Evolutionary conservation across 2,888 invertebrate genomes (phyloP), one percentile per base, ranked within the genome.

Genomic region (Amphipyra tragopoginis): DNA sequence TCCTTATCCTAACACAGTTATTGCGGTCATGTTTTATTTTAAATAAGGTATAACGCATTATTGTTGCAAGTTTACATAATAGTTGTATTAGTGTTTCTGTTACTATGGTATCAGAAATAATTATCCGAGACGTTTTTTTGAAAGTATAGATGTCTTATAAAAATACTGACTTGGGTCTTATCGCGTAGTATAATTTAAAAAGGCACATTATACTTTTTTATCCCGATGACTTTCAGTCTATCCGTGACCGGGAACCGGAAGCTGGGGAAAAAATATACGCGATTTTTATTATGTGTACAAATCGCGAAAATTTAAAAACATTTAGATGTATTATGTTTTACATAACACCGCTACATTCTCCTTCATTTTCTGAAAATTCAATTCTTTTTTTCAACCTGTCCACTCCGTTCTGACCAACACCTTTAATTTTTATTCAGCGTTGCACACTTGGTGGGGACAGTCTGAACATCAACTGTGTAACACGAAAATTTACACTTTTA

Each of bases 1-100:
- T 74, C 79, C 67, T 75, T 73, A 57, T 72, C 52, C 65, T 33
- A 59, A 14, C 51, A 50, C 11, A 29, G 40, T 43, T 65, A 47
- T 59, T 65, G 70, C 42, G 45, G 61, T 67, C 26, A 47, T 52
- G 11, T 53, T 59, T 55, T 48, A 61, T 60, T 72, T 61, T 53
- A 61, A 72, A 51, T 72, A 51, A 48, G 43, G 5, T 42, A 8
- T 15, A 36, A 29, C 26, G 10, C 15, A 47, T 15, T 38, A 14
- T 11, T 11, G 36, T 5, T 43, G 48, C 9, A 40, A 48, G n/a
- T 43, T 52, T 39, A 48, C 38, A 36, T 26, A 15, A 58, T 38
- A 51, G 42, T 6, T 7, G 49, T 45, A 39, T 10, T 6, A 29
- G 36, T 29, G 10, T 13, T 52, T 29, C 11, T 60, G 42, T 51